Evolutionary conservation across 2,888 invertebrate species (phyloP).

Genomic region (Agrochola macilenta): DNA sequence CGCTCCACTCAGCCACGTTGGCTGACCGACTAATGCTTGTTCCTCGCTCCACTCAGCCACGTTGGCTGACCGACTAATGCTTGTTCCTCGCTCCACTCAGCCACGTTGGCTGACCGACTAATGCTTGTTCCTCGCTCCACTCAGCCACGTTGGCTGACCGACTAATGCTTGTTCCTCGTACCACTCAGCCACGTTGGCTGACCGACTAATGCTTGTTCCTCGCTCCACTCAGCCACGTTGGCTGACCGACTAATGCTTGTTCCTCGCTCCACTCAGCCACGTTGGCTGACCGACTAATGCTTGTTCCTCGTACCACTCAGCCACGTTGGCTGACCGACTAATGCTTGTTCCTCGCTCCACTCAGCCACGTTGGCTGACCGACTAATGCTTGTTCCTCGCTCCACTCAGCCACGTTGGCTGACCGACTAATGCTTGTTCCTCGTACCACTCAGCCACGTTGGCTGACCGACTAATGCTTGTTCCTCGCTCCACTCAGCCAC

Average conservation of each 20-base stretch:
- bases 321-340: conserved; percentile 10
- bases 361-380: conserved; percentile 16
- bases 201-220: conserved; percentile 10
- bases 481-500: conserved; percentile 19
- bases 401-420: conserved; percentile 8
- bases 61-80: neutral
- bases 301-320: conserved; percentile 19
- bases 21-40: conserved; percentile 4
- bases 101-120: conserved; percentile 10
- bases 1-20: conserved; percentile 14
- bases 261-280: conserved; percentile 19
- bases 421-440: conserved; percentile 10
- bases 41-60: conserved; percentile 19
- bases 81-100: conserved; percentile 18
- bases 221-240: conserved; percentile 14
- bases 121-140: conserved; percentile 13
- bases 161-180: conserved; percentile 11
- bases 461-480: conserved; percentile 4
- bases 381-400: conserved; percentile 9
- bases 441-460: conserved; percentile 15
- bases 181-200: conserved; percentile 8
- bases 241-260: conserved; percentile 4
- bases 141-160: conserved; percentile 16
- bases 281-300: neutral
- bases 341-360: conserved; percentile 13